Percentiles rank a stretch among this genome's conserved stretches.
phyloP scores from a whole-genome alignment of 2,113 vertebrate species.

The Leptobrachium leishanense region DNA sequence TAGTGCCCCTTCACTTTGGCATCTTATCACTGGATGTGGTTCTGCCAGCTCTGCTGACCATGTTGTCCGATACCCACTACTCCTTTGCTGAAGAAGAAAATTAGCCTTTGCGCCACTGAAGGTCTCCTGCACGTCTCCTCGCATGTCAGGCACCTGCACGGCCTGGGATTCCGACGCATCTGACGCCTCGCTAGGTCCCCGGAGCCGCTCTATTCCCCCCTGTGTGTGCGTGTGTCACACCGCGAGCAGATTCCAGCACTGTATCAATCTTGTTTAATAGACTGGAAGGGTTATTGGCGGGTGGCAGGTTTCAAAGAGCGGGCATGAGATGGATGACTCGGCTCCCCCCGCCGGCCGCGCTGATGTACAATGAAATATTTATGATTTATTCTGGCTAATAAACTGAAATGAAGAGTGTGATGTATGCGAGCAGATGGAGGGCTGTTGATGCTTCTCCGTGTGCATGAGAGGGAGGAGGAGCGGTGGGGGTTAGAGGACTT shows the following conservation, averaged over 20 bases:
- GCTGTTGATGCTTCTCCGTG: conserved; percentile 66
- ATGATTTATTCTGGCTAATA: conserved; percentile 95
- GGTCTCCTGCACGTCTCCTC: background rate
- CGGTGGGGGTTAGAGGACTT: background rate
- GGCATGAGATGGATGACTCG: conserved; percentile 84
- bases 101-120: too few species aligned
- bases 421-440: conserved; percentile 87
- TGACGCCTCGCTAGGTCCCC: conserved; percentile 9
- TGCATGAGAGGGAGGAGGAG: conserved; percentile 30
- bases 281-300: conserved; percentile 80
- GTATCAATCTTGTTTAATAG: conserved; percentile 95
- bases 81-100: too few species aligned
- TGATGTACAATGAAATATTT: conserved; percentile 91
- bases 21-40: too few species aligned
- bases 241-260: conserved; percentile 83
- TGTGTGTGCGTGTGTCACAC: conserved; percentile 53
- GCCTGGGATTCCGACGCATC: background rate
- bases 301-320: conserved; percentile 71
- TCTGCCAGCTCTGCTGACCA: too few species aligned
- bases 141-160: conserved; percentile 6
- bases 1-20: too few species aligned
- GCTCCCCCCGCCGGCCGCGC: conserved; percentile 70
- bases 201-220: conserved; percentile 1
- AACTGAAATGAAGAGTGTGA: conserved; percentile 88
- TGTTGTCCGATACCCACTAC: too few species aligned